Evolutionary conservation across 2,888 invertebrate species (phyloP), one percentile per base, ranked within the genome.

Genomic region (Leucoptera coffeella): DNA sequence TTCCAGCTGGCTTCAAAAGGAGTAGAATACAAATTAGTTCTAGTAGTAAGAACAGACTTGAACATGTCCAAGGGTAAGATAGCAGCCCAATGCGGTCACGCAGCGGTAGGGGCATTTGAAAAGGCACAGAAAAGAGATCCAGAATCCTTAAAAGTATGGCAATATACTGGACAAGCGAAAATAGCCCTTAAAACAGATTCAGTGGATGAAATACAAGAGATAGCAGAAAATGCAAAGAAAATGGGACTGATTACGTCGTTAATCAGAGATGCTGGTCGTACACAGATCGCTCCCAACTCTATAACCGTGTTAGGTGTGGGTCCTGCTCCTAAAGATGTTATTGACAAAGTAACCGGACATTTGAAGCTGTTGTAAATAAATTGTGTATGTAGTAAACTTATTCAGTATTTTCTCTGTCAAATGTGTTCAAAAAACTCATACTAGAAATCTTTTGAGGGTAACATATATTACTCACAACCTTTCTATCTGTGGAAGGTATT

Each of bases 11-110:
- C 45, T 14, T 51, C 64, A 29, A 51, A 64, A 25, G 65, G n/a
- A n/a, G n/a, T 74, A 19, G 80, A 82, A 45, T 81, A 78, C 41
- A 89, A 95, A 59, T 69, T 95, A 60, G 83, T 93, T 4, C 56
- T 95, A 35, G 85, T 91, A 3, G 85, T 94, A 4, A 71, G 94
- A 40, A 88, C 81, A 45, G 95, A 95, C 43, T 64, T 95, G 3
- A 89, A 88, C 53, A 95, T 95, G 95, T 85, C 89, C 9, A 93
- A 93, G 67, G 91, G 95, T 2, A 95, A 95, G 71, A 83, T 90
- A 21, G 94, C 90, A 3, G 88, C 94, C 0, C 94, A 94, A 54
- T 93, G 92, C 57, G 80, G 85, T n/a, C 94, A 95, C 51, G 94
- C 90, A n/a, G 87, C 93, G 0, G 86, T 94, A 0, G 83, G 83